Percentiles rank a stretch among this genome's conserved stretches.
These are phyloP conservation scores for Horisme vitalbata DNA, from an alignment of 2,888 invertebrate species.

Conservation along the genomic window DNA sequence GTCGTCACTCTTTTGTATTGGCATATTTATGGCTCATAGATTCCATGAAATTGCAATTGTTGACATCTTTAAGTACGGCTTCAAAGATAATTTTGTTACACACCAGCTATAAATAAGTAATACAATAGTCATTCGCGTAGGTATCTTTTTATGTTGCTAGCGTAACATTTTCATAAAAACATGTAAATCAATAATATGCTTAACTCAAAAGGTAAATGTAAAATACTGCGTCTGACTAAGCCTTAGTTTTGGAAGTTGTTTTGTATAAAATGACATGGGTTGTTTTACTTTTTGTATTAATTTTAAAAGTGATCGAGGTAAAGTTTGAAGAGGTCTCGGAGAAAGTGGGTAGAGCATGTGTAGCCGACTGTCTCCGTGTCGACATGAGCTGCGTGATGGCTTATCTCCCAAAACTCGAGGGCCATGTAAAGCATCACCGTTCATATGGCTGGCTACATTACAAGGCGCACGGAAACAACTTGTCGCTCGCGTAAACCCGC, in stretches of 20 bases:
- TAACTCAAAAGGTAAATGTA: conserved; percentile 17
- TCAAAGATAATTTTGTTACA: no score
- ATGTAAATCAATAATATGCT: conserved; percentile 7
- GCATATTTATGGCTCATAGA: conserved; percentile 42
- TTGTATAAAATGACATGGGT: conserved; percentile 16
- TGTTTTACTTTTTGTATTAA: conserved; percentile 16
- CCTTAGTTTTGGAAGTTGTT: conserved; percentile 12
- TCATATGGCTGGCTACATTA: conserved; percentile 52
- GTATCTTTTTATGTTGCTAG: not conserved
- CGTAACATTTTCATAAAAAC: conserved; percentile 15
- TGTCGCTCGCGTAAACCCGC: conserved; percentile 76
- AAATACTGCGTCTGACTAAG: conserved; percentile 18
- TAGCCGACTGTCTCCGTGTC: conserved; percentile 55
- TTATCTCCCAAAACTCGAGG: conserved; percentile 71
- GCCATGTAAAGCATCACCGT: conserved; percentile 67
- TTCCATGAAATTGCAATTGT: conserved; percentile 4
- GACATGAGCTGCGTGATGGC: conserved; percentile 63
- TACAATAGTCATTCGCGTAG: no score
- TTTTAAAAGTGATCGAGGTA: conserved; percentile 24
- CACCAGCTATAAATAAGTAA: no score
- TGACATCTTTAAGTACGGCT: not conserved
- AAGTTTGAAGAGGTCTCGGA: conserved; percentile 38
- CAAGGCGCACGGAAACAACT: conserved; percentile 61
- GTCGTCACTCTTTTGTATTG: conserved; percentile 52
- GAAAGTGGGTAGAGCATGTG: conserved; percentile 50